Conservation (phyloP, 2,797 vertebrate species). For the Mallotus villosus region DNA sequence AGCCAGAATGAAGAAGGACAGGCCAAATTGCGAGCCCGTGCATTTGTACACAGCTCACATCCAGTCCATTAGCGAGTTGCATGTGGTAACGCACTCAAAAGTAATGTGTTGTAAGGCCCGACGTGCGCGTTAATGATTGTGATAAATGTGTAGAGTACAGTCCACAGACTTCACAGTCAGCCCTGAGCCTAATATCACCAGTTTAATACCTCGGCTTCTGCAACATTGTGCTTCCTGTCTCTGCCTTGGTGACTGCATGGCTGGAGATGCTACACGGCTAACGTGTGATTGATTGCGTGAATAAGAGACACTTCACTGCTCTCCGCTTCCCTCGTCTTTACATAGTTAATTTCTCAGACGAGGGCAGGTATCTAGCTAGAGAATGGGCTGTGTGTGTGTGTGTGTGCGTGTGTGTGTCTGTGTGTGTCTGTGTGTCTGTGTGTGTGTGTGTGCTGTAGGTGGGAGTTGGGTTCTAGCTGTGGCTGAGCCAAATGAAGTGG, state of each 20-base stretch:
- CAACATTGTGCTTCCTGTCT: conserved; percentile 33
- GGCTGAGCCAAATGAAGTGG: conserved; percentile 52
- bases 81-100: too few species aligned
- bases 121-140: too few species aligned
- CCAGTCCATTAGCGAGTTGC: too few species aligned
- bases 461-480: conserved; percentile 30
- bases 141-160: too few species aligned
- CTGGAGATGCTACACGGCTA: conserved; percentile 55
- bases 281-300: conserved; percentile 71
- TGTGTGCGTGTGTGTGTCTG: conserved; percentile 24
- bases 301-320: conserved; percentile 65
- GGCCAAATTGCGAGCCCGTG: too few species aligned
- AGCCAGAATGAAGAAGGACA: too few species aligned
- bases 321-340: conserved; percentile 55
- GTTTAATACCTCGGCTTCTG: conserved; percentile 12
- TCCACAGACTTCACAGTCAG: too few species aligned
- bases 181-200: too few species aligned
- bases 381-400: conserved; percentile 21
- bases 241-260: conserved; percentile 45
- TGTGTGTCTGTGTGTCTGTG: conserved; percentile 20
- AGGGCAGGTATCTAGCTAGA: conserved; percentile 28
- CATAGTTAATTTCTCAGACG: conserved; percentile 64
- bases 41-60: too few species aligned
- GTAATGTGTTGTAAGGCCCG: neutral
- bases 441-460: conserved; percentile 24